Conservation (phyloP, 2,113 vertebrate genomes). For the Geothlypis trichas region DNA sequence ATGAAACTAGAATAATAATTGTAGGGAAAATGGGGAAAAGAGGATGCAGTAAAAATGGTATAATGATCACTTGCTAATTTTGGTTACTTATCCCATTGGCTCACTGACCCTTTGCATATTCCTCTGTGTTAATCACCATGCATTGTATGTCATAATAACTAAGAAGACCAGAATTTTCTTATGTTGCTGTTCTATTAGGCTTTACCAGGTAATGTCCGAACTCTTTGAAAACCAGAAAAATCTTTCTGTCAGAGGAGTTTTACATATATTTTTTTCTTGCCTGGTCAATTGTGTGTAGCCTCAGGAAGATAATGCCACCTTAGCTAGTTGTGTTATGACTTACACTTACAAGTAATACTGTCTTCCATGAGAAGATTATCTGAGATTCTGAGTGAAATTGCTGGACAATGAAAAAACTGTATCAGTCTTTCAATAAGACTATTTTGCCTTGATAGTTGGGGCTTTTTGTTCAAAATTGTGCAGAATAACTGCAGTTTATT, state of each 20-base stretch:
- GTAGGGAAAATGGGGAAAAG: background rate
- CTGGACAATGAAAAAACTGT: background rate
- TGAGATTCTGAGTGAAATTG: background rate
- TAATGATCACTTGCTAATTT: conserved; percentile 55
- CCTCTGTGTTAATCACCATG: conserved; percentile 27
- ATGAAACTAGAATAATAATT: conserved; percentile 13
- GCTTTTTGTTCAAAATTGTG: background rate
- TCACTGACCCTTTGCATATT: conserved; percentile 19
- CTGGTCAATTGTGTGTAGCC: background rate
- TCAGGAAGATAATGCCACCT: background rate
- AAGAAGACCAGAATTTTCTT: background rate
- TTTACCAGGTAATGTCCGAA: background rate
- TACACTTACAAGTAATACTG: background rate
- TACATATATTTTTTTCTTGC: background rate
- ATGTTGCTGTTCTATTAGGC: background rate
- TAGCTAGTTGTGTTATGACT: background rate
- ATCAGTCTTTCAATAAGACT: background rate
- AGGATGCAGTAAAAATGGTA: conserved; percentile 6
- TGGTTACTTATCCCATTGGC: background rate
- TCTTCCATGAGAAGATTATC: background rate
- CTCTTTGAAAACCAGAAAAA: background rate
- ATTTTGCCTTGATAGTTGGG: background rate
- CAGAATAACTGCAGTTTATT: background rate
- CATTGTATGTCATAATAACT: conserved; percentile 34
- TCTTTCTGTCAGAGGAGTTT: background rate